Percentiles rank a stretch among this genome's conserved stretches.
phyloP scores from a whole-genome alignment of 2,888 invertebrate species.

The Colostygia pectinataria region DNA sequence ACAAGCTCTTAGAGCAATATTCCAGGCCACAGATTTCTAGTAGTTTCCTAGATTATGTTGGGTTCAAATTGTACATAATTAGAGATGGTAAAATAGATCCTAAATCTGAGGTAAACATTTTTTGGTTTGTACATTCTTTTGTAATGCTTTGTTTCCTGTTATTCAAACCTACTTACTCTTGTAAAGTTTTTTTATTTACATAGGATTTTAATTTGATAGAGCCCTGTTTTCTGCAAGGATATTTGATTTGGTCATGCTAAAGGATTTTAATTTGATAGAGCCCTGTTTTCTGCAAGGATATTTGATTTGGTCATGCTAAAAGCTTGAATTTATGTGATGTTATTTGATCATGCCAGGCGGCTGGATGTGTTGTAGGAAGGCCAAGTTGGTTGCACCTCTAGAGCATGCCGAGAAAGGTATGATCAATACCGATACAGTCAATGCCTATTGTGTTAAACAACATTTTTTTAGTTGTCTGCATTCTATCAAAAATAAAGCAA shows the following conservation, averaged over 20 bases:
- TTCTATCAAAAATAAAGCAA: background rate
- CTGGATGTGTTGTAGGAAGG: conserved; percentile 72
- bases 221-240: too few relatives aligned
- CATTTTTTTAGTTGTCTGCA: conserved; percentile 16
- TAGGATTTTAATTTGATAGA: background rate
- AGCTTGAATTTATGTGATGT: conserved; percentile 17
- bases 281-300: too few relatives aligned
- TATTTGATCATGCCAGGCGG: conserved; percentile 56
- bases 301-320: background rate
- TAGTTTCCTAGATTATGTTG: too few relatives aligned
- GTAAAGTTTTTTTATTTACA: background rate
- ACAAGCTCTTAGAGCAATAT: too few relatives aligned
- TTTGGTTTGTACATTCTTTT: background rate
- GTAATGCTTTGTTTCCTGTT: background rate
- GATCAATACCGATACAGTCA: conserved; percentile 29
- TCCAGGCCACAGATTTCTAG: too few relatives aligned
- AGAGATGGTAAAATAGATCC: conserved; percentile 21
- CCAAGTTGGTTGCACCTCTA: conserved; percentile 59
- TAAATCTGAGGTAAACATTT: background rate
- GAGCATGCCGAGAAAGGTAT: conserved; percentile 59
- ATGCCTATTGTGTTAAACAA: conserved; percentile 6
- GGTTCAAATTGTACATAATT: too few relatives aligned
- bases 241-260: too few relatives aligned
- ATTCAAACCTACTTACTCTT: background rate
- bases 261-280: background rate